A percentile compares a stretch with the other conserved stretches of the same genome.
These are phyloP conservation scores for Triplophysa siluroides DNA, from an alignment of 2,113 vertebrate species.

Conservation along the genomic window DNA sequence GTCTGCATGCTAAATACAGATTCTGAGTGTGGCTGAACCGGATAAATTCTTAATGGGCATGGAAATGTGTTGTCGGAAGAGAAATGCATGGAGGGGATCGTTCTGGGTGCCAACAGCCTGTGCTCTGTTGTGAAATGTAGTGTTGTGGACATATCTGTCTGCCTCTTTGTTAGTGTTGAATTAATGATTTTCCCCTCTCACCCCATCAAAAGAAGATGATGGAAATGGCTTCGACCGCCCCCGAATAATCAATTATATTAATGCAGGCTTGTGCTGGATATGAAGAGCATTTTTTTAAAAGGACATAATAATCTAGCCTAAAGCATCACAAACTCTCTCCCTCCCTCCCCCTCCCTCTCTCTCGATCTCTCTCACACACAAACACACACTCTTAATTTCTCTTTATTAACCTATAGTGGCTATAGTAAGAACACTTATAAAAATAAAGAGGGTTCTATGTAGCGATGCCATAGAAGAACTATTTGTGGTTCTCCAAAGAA, in stretches of 20 bases:
- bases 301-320: constrained; percentile 47
- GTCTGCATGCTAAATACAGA: constrained; percentile 43
- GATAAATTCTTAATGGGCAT: constrained; percentile 74
- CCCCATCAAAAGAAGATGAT: constrained; percentile 57
- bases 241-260: constrained; percentile 59
- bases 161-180: constrained; percentile 66
- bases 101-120: constrained; percentile 20
- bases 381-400: too few species aligned
- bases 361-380: too few species aligned
- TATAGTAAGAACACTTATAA: too few species aligned
- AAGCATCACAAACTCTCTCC: constrained; percentile 34
- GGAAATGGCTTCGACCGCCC: constrained; percentile 46
- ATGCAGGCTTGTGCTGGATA: constrained; percentile 43
- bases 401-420: too few species aligned
- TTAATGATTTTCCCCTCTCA: constrained; percentile 71
- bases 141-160: constrained; percentile 33
- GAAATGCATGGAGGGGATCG: background rate
- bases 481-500: too few species aligned
- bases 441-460: too few species aligned
- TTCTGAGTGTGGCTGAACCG: constrained; percentile 61
- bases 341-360: too few species aligned
- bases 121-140: constrained; percentile 36
- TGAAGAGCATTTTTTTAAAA: constrained; percentile 48
- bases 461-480: too few species aligned
- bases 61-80: constrained; percentile 59